Base-by-base conservation (phyloP, 1,140 invertebrate genomes). In the Cyrtorhinus lividipennis region DNA sequence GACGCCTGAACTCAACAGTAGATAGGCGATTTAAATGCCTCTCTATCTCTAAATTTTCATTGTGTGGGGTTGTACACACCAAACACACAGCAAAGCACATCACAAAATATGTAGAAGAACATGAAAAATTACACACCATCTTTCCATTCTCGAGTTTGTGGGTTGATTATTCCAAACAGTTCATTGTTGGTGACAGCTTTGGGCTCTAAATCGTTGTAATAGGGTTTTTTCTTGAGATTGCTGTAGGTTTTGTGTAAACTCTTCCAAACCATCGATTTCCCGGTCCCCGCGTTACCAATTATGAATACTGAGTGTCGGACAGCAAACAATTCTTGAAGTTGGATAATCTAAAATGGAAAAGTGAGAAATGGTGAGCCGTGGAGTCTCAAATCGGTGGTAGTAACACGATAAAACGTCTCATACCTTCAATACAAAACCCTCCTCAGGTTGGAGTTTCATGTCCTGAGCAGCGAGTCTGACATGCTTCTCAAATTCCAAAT, bases 101-200 rank as follows among this genome's bases (percentile, higher is more conserved):
- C n/a, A n/a, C n/a, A n/a, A n/a, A n/a, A n/a, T n/a, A n/a, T n/a
- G n/a, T n/a, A n/a, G 30, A 38, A 38, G 30, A 38, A 15, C 15
- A 38, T 38, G 15, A 38, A 38, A 38, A 38, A 38, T 63, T 81
- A 81, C n/a, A n/a, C n/a, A n/a, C 92, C 93, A 74, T 97, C 93
- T 73, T 93, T 95, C 93, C 94, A 98, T 78, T 97, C 94, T 69
- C 93, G 79, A 0, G 94, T 97, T 0, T 90, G 78, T 13, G 92
- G 88, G 78, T 97, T 96, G 61, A 98, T 95, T 56, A 95, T 83
- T 12, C 94, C 94, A 75, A 95, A 98, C 20, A 97, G 77, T 73
- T 97, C 95, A 70, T 97, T 91, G 69, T 93, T 96, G 0, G 92
- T 95, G 2, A 97, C 90, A 26, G 92, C 92, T 76, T 95, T 95